Conservation (phyloP, 2,888 invertebrate species). For the Strigamia crassipes region DNA sequence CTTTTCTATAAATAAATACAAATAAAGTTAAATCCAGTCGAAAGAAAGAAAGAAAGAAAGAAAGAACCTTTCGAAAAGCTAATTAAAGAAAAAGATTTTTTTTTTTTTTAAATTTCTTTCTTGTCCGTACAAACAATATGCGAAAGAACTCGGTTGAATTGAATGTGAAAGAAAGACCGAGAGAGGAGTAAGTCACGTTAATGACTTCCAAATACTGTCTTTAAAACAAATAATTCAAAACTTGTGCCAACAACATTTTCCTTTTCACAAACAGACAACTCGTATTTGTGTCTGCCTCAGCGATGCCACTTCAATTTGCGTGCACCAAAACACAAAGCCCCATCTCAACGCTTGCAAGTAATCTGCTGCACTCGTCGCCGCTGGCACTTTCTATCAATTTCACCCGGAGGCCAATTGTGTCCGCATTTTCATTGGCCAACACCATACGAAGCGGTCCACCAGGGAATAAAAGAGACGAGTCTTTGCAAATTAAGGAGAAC, state of each 20-base stretch:
- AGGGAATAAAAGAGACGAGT: conserved; percentile 42
- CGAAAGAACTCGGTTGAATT: not conserved
- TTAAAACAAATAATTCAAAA: conserved; percentile 36
- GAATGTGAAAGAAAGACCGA: not conserved
- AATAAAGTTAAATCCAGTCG: not conserved
- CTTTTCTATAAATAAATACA: not conserved
- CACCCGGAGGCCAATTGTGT: conserved; percentile 42
- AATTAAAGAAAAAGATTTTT: not conserved
- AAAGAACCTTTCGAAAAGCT: not conserved
- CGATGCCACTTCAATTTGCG: conserved; percentile 42
- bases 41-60: too few relatives aligned
- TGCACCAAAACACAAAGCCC: conserved; percentile 39
- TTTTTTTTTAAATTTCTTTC: not conserved
- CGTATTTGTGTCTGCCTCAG: conserved; percentile 38
- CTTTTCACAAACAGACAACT: conserved; percentile 29
- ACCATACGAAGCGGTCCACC: conserved; percentile 38
- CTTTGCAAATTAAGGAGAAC: conserved; percentile 40
- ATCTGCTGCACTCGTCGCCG: conserved; percentile 40
- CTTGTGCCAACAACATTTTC: conserved; percentile 38
- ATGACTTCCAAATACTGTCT: conserved; percentile 19
- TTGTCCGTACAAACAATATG: not conserved
- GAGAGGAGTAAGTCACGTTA: not conserved
- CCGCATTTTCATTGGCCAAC: conserved; percentile 40
- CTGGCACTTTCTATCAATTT: conserved; percentile 42
- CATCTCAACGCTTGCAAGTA: conserved; percentile 42